Evolutionary conservation across 2,888 invertebrate genomes (phyloP).

Genomic region (Ditula angustiorana): DNA sequence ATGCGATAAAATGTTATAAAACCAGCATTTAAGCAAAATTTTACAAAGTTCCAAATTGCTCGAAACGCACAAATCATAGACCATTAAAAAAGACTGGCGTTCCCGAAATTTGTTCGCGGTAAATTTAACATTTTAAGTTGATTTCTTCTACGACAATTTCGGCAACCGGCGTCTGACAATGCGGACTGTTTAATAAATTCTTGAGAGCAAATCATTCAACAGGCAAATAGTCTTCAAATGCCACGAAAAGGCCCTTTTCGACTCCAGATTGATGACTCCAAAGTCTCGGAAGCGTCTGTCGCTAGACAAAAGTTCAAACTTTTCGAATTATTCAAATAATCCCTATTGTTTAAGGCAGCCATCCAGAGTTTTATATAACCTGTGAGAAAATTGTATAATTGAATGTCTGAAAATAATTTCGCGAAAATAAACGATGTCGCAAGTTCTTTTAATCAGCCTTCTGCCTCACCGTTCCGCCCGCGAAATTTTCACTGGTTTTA

Average conservation of each 20-base stretch:
- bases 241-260: not conserved
- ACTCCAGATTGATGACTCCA: constrained; percentile 18
- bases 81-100: no score
- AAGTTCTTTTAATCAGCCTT: not conserved
- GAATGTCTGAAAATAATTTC: constrained; percentile 6
- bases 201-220: constrained; percentile 7
- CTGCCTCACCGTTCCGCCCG: not conserved
- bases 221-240: constrained; percentile 24
- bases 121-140: constrained; percentile 3
- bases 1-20: not conserved
- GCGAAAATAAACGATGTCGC: not conserved
- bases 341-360: constrained; percentile 16
- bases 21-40: not conserved
- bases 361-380: not conserved
- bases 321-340: constrained; percentile 20
- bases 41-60: no score
- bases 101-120: not conserved
- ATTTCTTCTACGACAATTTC: not conserved
- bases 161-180: not conserved
- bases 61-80: no score
- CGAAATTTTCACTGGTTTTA: not conserved
- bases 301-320: constrained; percentile 15
- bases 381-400: constrained; percentile 2
- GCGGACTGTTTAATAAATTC: constrained; percentile 13
- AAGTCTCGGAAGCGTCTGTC: constrained; percentile 22